phyloP scores from a whole-genome alignment of 2,797 vertebrate species.

The Falco biarmicus region DNA sequence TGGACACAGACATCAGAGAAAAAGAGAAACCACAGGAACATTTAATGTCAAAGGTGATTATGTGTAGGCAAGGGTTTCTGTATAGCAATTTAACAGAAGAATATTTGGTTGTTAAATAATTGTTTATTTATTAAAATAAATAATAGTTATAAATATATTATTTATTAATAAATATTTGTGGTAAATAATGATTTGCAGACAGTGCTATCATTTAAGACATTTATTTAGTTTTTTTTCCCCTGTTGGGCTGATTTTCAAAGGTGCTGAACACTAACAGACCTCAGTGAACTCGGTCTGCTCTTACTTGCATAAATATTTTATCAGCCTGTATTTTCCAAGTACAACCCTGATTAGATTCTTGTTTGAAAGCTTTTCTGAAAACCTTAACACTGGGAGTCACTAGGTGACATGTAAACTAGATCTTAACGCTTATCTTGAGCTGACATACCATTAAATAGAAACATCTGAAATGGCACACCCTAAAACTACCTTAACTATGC shows the following conservation, averaged over 20 bases:
- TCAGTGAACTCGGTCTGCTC: not conserved
- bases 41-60: constrained; percentile 77
- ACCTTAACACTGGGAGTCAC: not conserved
- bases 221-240: not conserved
- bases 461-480: not conserved
- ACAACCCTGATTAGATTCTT: not conserved
- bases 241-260: not conserved
- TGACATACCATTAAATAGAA: not conserved
- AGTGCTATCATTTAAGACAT: not conserved
- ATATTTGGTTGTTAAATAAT: not conserved
- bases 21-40: constrained; percentile 71
- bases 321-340: not conserved
- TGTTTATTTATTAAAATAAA: no score
- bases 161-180: no score
- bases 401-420: not conserved
- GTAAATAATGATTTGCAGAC: not conserved
- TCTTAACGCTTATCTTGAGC: not conserved
- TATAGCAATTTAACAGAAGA: not conserved
- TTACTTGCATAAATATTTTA: not conserved
- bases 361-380: not conserved
- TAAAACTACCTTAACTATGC: not conserved
- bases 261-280: not conserved
- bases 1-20: constrained; percentile 66
- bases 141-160: no score
- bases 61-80: not conserved